phyloP scores from a whole-genome alignment of 92 coral and sea anemone species.

The Actinernus sp. region DNA sequence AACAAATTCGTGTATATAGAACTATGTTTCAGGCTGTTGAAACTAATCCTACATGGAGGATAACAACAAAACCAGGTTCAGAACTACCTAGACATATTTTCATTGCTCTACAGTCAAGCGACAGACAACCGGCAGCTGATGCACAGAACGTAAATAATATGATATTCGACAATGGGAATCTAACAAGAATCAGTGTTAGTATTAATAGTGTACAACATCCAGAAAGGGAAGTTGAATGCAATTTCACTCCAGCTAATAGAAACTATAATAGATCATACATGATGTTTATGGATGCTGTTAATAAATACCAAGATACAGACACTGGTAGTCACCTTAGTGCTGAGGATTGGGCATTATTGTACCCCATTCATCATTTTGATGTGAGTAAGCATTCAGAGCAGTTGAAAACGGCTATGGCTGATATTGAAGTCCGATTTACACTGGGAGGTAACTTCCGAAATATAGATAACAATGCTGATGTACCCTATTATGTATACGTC shows the following conservation, averaged over 20 bases:
- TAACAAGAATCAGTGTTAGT: slow-evolving; percentile 13
- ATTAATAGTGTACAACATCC: slow-evolving; percentile 9
- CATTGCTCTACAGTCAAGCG: slow-evolving; percentile 10
- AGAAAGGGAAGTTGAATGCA: slow-evolving; percentile 9
- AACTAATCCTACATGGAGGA: slow-evolving; percentile 12
- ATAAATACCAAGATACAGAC: slow-evolving; percentile 2
- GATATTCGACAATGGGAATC: slow-evolving; percentile 22
- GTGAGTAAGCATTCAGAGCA: not conserved
- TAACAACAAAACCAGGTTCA: slow-evolving; percentile 1
- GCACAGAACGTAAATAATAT: slow-evolving; percentile 11
- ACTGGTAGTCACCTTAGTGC: not conserved
- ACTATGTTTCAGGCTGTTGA: slow-evolving; percentile 11
- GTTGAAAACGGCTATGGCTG: not conserved
- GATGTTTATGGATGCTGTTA: slow-evolving; percentile 19
- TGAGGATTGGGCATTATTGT: slow-evolving; percentile 3
- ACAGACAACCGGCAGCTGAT: slow-evolving; percentile 3
- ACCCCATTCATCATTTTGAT: slow-evolving; percentile 1
- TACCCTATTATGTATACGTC: not conserved
- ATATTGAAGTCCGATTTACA: not conserved
- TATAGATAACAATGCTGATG: not conserved
- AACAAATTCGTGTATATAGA: slow-evolving; percentile 15
- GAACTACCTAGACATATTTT: slow-evolving; percentile 1
- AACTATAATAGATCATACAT: slow-evolving; percentile 6
- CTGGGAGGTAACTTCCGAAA: not conserved
- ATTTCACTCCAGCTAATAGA: slow-evolving; percentile 4